Percentiles rank a stretch among this genome's conserved stretches.
Evolutionary conservation across 2,797 vertebrate genomes (phyloP).

Genomic region (Spinus pinus): DNA sequence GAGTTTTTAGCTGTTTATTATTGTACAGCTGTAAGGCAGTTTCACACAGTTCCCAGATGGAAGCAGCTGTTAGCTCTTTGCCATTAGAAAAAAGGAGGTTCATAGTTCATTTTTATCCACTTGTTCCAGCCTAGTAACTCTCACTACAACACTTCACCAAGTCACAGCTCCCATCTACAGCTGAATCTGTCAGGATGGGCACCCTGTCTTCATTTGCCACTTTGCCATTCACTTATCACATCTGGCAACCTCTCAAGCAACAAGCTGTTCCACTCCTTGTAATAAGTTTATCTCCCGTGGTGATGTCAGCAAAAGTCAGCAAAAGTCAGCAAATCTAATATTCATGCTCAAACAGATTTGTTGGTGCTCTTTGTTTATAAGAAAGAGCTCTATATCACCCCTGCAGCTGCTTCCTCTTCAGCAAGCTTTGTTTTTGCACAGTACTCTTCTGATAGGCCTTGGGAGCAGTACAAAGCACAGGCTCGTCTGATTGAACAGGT

Average conservation of each 20-base stretch:
- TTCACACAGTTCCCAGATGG: slow-evolving; percentile 79
- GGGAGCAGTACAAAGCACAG: slow-evolving; percentile 51
- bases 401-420: slow-evolving; percentile 80
- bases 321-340: slow-evolving; percentile 77
- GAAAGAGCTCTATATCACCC: slow-evolving; percentile 67
- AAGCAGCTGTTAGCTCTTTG: slow-evolving; percentile 79
- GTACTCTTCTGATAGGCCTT: slow-evolving; percentile 49
- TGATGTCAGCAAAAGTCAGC: slow-evolving; percentile 75
- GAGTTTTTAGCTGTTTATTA: slow-evolving; percentile 81
- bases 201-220: slow-evolving; percentile 51
- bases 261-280: slow-evolving; percentile 71
- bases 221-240: slow-evolving; percentile 73
- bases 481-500: background rate
- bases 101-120: slow-evolving; percentile 71
- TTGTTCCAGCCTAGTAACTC: slow-evolving; percentile 66
- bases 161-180: background rate
- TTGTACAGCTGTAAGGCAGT: slow-evolving; percentile 79
- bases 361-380: slow-evolving; percentile 73
- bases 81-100: slow-evolving; percentile 29
- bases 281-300: slow-evolving; percentile 74
- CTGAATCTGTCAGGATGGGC: slow-evolving; percentile 42
- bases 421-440: slow-evolving; percentile 59
- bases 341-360: slow-evolving; percentile 66
- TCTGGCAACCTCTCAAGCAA: slow-evolving; percentile 70
- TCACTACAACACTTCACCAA: slow-evolving; percentile 59